A percentile compares a stretch with the other conserved stretches of the same genome.
phyloP scores from a whole-genome alignment of 2,797 vertebrate species.

The Gypaetus barbatus region DNA sequence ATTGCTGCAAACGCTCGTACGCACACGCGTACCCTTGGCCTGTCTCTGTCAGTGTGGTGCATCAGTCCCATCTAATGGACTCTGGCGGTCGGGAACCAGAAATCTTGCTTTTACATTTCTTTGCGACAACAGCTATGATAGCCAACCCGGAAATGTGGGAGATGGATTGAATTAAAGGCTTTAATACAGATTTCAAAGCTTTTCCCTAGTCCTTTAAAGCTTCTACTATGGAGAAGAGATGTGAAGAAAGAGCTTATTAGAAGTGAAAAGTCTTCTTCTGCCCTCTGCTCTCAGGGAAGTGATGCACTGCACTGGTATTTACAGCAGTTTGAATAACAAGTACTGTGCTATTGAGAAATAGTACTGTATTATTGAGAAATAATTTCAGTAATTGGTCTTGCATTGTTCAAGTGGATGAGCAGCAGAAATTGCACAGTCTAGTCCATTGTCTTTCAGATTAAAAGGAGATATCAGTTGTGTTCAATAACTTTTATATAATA shows the following conservation, averaged over 20 bases:
- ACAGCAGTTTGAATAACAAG: not conserved
- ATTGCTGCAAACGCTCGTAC: not conserved
- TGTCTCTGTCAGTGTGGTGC: not conserved
- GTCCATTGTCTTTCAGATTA: not conserved
- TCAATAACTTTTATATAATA: not conserved
- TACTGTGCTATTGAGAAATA: not conserved
- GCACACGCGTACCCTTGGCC: rapidly evolving
- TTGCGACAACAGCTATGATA: not conserved
- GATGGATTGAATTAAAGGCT: not conserved
- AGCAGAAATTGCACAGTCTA: not conserved
- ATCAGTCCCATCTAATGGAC: not conserved
- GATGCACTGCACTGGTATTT: not conserved
- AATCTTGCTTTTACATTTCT: not conserved
- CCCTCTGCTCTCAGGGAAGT: not conserved
- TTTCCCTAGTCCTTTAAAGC: not conserved
- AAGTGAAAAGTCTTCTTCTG: not conserved
- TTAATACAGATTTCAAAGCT: constrained; percentile 16
- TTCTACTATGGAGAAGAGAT: not conserved
- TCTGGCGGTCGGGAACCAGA: not conserved
- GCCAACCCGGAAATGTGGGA: not conserved
- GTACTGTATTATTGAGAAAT: not conserved
- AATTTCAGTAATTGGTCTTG: constrained; percentile 1
- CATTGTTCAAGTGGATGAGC: not conserved
- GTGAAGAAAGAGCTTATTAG: constrained; percentile 21
- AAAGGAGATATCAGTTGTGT: not conserved